Conservation (phyloP, 1,140 invertebrate genomes). For the Lepidotrigona ventralis region DNA sequence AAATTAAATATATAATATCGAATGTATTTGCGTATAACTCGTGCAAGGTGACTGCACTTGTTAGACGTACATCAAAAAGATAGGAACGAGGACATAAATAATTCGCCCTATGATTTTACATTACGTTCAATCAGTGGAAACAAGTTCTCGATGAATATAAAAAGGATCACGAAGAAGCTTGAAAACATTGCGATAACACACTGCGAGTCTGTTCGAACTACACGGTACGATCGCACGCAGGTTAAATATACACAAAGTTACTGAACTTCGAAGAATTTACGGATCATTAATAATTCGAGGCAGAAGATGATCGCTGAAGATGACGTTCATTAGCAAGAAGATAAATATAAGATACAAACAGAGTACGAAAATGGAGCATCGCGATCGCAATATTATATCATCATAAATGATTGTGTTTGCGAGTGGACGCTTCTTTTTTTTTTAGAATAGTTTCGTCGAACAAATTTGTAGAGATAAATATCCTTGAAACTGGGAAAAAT, state of each 20-base stretch:
- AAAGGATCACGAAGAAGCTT: neutral
- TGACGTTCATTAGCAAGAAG: slow-evolving; percentile 24
- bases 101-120: neutral
- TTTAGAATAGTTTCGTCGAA: neutral
- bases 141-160: neutral
- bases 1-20: neutral
- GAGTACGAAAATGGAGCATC: neutral
- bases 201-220: neutral
- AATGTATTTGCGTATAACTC: neutral
- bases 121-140: neutral
- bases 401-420: neutral
- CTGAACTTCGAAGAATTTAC: slow-evolving; percentile 17
- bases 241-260: slow-evolving; percentile 13
- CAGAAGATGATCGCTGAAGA: neutral
- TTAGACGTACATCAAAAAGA: neutral
- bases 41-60: neutral
- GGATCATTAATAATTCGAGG: slow-evolving; percentile 29
- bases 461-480: neutral
- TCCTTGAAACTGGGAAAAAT: neutral
- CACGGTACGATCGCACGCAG: too few relatives aligned
- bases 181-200: too few relatives aligned
- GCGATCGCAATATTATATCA: neutral
- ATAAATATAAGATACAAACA: neutral
- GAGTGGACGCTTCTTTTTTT: neutral
- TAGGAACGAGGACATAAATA: neutral